Evolutionary conservation across 37 sponge, comb jelly and placozoan genomes (phyloP), one percentile per base, ranked within the genome.

Genomic region (Beroe forskalii): DNA sequence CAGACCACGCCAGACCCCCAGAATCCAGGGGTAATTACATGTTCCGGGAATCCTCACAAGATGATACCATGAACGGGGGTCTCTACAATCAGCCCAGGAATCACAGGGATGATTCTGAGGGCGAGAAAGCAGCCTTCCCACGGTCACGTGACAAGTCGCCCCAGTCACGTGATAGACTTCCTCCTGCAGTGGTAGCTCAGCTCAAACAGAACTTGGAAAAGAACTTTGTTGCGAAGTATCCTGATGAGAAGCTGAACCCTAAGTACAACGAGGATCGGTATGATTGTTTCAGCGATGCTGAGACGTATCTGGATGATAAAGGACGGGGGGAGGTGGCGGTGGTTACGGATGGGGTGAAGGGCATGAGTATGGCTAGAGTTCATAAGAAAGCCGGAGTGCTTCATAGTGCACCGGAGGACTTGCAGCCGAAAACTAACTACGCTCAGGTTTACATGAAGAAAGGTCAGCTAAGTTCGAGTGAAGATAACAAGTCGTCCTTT

Each of bases 361-460:
- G n/a, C 0, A 1, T 80, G 4, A 44, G 55, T 44, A 12, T 44
- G 44, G 55, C 40, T 30, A 8, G 30, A 22, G 20, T 22, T 6
- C 31, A 22, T 27, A 41, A n/a, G 23, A 80, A 41, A 4, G n/a
- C 76, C 19, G 40, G 28, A 8, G 38, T 20, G n/a, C 86, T 37
- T 22, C 43, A 6, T 38, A 9, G 24, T n/a, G 44, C 12, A 23
- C 30, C 28, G 27, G 25, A 35, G 1, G 55, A 23, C 25, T 2
- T 1, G 55, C 40, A 41, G 22, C 39, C 75, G 2, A 44, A 80
- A 37, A 80, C 86, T 0, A 80, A 80, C 55, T 80, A 80, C 27
- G 86, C 86, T 80, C 55, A 80, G 48, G 86, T 80, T 17, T 80
- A 80, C 30, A 44, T 80, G 86, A 80, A 80, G 55, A 80, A 44